Evolutionary conservation across 2,797 vertebrate species (phyloP).

Genomic region (Tragopan temminckii): DNA sequence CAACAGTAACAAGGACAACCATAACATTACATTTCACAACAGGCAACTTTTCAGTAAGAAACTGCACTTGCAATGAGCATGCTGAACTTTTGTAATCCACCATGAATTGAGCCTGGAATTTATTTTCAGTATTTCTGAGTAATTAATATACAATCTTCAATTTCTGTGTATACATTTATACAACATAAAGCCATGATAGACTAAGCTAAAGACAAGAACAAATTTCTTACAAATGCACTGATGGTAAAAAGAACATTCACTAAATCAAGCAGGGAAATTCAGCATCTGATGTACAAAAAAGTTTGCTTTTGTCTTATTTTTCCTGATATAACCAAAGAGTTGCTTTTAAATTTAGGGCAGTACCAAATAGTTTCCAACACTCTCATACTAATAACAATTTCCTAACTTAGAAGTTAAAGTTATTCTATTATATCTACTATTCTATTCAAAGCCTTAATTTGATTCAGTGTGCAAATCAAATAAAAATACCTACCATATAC

Average conservation of each 20-base stretch:
- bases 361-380: background rate
- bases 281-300: accelerated
- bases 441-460: background rate
- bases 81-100: background rate
- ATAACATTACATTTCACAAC: background rate
- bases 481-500: background rate
- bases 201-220: background rate
- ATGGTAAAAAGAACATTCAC: background rate
- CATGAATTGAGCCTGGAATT: background rate
- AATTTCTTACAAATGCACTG: background rate
- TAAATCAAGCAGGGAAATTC: background rate
- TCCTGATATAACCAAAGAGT: background rate
- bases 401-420: background rate
- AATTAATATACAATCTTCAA: conserved; percentile 23
- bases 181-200: background rate
- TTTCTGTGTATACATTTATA: background rate
- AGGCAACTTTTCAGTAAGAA: background rate
- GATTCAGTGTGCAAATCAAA: conserved; percentile 18
- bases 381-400: background rate
- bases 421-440: background rate
- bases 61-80: background rate
- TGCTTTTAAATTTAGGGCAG: background rate
- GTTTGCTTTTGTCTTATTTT: background rate
- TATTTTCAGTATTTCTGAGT: background rate
- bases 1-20: background rate